A percentile compares a stretch with the other conserved stretches of the same genome.
These are phyloP conservation scores for Chionis minor DNA, from an alignment of 2,113 vertebrate genomes.

Conservation along the genomic window DNA sequence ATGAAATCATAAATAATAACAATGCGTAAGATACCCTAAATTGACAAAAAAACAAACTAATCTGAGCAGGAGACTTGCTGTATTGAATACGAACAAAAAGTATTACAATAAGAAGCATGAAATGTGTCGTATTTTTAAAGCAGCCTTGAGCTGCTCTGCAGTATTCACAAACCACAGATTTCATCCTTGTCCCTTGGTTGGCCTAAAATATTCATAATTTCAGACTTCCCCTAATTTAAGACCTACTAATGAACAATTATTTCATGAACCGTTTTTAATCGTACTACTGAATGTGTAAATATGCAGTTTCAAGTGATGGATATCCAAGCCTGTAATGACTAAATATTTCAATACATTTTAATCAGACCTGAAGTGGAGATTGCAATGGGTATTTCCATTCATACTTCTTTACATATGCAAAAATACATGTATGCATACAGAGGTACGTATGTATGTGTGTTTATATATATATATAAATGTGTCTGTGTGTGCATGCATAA, in stretches of 20 bases:
- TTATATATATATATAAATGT: neutral
- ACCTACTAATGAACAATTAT: neutral
- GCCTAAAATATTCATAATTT: constrained; percentile 13
- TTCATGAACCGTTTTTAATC: constrained; percentile 1
- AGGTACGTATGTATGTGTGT: neutral
- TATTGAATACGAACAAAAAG: constrained; percentile 13
- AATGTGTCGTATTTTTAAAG: neutral
- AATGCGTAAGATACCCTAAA: neutral
- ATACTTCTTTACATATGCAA: neutral
- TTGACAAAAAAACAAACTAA: neutral
- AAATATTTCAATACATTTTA: neutral
- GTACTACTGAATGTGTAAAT: neutral
- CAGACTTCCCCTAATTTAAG: neutral
- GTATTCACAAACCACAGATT: neutral
- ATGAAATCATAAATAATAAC: constrained; percentile 53
- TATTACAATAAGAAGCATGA: neutral
- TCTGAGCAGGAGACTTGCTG: neutral
- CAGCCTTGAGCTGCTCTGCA: neutral
- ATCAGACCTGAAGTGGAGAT: neutral
- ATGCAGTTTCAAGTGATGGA: neutral
- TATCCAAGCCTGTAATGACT: neutral
- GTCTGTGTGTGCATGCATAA: neutral
- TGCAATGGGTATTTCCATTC: neutral
- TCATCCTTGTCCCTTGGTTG: neutral
- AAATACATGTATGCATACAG: neutral